Conservation (phyloP, 1,140 invertebrate species). For the Papilio dardanus region DNA sequence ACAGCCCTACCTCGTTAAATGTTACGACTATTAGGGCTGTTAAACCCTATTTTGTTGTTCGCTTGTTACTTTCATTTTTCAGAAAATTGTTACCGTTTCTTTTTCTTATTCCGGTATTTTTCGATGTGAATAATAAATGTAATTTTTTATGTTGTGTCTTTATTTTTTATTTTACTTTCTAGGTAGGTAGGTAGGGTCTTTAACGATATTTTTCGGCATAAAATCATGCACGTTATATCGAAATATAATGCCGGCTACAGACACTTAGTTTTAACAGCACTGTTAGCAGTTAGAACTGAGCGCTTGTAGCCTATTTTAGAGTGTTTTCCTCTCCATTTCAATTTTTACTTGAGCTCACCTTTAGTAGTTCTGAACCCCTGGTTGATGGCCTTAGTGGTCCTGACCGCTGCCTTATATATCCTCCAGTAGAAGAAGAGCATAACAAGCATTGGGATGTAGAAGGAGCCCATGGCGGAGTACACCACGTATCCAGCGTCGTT, state of each 20-base stretch:
- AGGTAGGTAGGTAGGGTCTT: neutral
- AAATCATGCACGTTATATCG: neutral
- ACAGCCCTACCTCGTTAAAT: constrained; percentile 28
- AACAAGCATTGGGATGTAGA: constrained; percentile 97
- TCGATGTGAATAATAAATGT: neutral
- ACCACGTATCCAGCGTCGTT: constrained; percentile 93
- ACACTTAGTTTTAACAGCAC: too few relatives aligned
- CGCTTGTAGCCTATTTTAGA: too few relatives aligned
- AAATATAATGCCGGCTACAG: too few relatives aligned
- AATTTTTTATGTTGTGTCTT: constrained; percentile 8
- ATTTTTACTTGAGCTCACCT: constrained; percentile 71
- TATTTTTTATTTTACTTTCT: neutral
- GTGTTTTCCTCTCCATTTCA: neutral
- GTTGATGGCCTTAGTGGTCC: constrained; percentile 95
- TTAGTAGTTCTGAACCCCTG: constrained; percentile 96
- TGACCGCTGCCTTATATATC: constrained; percentile 95
- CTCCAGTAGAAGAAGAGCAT: constrained; percentile 99
- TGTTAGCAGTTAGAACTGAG: too few relatives aligned
- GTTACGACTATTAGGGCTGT: constrained; percentile 15
- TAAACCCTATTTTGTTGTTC: constrained; percentile 33
- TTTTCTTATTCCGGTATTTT: constrained; percentile 6
- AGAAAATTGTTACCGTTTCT: constrained; percentile 8
- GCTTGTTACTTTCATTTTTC: constrained; percentile 25
- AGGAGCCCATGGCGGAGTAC: constrained; percentile 96
- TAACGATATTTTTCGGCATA: neutral